These are phyloP conservation scores for Chaetorhynchus papuensis DNA, from an alignment of 2,113 vertebrate species.

Conservation along the genomic window DNA sequence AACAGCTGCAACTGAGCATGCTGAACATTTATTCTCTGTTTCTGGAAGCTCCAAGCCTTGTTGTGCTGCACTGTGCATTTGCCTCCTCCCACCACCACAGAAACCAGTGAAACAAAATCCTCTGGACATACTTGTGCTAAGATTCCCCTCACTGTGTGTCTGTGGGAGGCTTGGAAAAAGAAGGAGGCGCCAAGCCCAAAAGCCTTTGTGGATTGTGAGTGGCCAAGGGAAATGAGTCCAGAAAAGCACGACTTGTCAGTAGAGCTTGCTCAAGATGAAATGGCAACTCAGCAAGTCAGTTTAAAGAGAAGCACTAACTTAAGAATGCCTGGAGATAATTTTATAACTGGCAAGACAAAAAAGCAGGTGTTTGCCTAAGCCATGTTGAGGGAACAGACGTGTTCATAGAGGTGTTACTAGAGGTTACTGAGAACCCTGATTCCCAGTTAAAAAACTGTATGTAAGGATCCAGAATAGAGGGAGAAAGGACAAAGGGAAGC, in stretches of 20 bases:
- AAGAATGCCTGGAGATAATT: background rate
- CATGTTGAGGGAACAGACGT: background rate
- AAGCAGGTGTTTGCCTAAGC: background rate
- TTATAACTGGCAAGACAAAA: background rate
- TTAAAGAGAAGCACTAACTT: background rate
- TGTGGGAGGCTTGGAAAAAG: background rate
- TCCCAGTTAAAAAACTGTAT: background rate
- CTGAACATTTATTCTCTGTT: background rate
- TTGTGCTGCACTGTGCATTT: background rate
- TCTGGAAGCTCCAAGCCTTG: background rate
- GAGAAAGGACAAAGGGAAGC: background rate
- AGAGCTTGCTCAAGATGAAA: background rate
- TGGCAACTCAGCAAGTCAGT: background rate
- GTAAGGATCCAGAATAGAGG: background rate
- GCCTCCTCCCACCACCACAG: background rate
- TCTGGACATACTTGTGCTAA: background rate
- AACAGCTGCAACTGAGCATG: background rate
- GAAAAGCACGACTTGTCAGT: background rate
- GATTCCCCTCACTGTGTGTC: background rate
- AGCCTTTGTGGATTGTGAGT: background rate
- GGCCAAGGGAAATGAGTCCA: background rate
- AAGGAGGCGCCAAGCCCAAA: background rate
- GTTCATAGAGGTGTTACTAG: accelerated
- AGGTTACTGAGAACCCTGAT: background rate
- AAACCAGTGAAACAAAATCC: background rate